Base-by-base conservation (phyloP, 2,888 invertebrate species). In the Hipparchia sbordonii region DNA sequence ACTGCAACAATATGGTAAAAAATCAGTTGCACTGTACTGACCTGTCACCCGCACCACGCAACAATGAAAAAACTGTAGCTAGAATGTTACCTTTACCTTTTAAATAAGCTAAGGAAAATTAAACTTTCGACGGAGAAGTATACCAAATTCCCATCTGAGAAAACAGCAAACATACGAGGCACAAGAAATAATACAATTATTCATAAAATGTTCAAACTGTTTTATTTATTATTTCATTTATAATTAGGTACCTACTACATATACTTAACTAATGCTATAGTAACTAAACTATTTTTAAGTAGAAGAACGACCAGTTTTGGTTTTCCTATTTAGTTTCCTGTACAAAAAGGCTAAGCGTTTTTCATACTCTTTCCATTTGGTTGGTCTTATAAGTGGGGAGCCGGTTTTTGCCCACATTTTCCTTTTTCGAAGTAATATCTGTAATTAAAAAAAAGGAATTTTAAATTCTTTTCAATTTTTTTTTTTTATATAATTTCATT, bases 301-400 rank as follows among this genome's bases (percentile, higher is more conserved):
- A 63, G 89, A 86, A 66, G 93, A 92, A 72, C 81, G 94, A 2
- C 95, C 95, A 54, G 97, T 97, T 89, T 95, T 97, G 0, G 97
- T 97, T 87, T 98, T 97, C 72, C 95, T 95, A 87, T 98, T 98
- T 10, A 98, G 92, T 87, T 95, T 97, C 85, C 94, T 95, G 79
- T 97, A 97, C 67, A 98, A 91, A 87, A 95, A 97, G 48, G 90
- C 90, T 57, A 98, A 95, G 68, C 97, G 94, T 82, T 97, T 97
- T 60, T 96, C 88, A 76, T 98, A 83, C 0, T 97, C 94, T 74
- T 94, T 95, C 97, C 97, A 98, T 85, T 97, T 97, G 0, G 96
- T 96, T 2, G 98, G 98, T 74, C 96, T 94, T 0, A 94, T 93
- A 46, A 94, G 70, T 1, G 96, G 96, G 76, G 95, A 94, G 7